Conservation (phyloP, 2,888 invertebrate genomes). For the Andrena bicolor region DNA sequence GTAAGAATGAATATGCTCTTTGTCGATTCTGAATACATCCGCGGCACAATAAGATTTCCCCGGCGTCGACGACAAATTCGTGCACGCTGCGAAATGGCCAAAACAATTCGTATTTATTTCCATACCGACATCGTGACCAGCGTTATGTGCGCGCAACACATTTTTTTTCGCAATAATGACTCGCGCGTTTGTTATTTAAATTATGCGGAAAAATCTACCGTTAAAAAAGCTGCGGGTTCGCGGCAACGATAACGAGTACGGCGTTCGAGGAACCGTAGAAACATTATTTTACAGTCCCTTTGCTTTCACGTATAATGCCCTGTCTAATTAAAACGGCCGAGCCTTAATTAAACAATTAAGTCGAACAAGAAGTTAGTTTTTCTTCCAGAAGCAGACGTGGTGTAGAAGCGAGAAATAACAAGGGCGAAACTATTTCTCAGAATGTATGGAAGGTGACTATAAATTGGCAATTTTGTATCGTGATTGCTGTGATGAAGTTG, state of each 20-base stretch:
- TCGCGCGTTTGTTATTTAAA: conserved; percentile 39
- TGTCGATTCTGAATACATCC: neutral
- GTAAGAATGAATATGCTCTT: neutral
- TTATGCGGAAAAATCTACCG: conserved; percentile 16
- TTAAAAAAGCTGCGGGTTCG: neutral
- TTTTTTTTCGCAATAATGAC: conserved; percentile 5
- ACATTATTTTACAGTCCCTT: conserved; percentile 1
- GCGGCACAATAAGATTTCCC: neutral
- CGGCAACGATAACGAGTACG: conserved; percentile 14
- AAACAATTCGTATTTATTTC: conserved; percentile 13
- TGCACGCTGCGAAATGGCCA: neutral
- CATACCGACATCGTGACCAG: neutral
- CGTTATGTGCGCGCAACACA: neutral
- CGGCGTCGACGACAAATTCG: neutral
- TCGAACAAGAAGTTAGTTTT: neutral
- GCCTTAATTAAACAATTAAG: conserved; percentile 3
- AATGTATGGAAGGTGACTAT: too few species aligned
- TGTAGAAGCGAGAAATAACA: too few species aligned
- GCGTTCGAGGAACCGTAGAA: conserved; percentile 11
- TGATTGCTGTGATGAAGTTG: too few species aligned
- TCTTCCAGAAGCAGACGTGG: too few species aligned
- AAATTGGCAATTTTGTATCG: too few species aligned
- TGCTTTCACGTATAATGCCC: neutral
- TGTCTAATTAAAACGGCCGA: neutral
- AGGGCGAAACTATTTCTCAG: too few species aligned